These are phyloP conservation scores for Platyrinchus mystaceus DNA, from an alignment of 2,797 vertebrate genomes.

Conservation along the genomic window DNA sequence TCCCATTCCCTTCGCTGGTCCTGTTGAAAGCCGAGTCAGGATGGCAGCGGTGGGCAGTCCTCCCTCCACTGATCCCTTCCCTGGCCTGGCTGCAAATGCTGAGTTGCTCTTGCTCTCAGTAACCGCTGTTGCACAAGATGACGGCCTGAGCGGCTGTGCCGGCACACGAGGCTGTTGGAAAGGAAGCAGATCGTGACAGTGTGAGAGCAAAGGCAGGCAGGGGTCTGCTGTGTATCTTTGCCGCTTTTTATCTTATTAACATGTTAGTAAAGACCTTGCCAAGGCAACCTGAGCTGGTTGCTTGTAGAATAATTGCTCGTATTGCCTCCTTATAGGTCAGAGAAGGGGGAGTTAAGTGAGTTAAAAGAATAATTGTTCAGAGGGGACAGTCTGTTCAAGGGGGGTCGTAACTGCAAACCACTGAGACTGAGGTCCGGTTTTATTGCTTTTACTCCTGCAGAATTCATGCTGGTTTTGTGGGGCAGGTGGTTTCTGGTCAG, in stretches of 20 bases:
- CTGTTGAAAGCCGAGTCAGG: background rate
- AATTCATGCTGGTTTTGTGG: conserved; percentile 1
- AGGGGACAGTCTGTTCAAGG: conserved; percentile 41
- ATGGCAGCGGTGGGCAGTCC: background rate
- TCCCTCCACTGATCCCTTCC: background rate
- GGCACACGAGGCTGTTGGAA: background rate
- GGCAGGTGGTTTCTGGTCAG: conserved; percentile 45
- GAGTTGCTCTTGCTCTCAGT: background rate
- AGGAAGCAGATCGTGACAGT: conserved; percentile 41
- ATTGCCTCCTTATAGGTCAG: conserved; percentile 38
- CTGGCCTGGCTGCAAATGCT: background rate
- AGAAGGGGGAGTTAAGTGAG: background rate
- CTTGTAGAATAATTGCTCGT: conserved; percentile 53
- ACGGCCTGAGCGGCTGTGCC: background rate
- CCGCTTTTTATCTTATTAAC: conserved; percentile 66
- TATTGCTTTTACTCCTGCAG: conserved; percentile 33
- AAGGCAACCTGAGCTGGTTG: conserved; percentile 63
- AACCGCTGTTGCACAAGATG: background rate
- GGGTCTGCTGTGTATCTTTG: conserved; percentile 62
- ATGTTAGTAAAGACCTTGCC: conserved; percentile 62
- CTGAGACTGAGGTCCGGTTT: background rate
- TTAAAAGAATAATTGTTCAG: conserved; percentile 62
- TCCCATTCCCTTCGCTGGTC: background rate
- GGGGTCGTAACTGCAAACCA: conserved; percentile 18
- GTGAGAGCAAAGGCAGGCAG: conserved; percentile 55